Conservation (phyloP, 1,140 invertebrate species). For the Heliconius melpomene region DNA sequence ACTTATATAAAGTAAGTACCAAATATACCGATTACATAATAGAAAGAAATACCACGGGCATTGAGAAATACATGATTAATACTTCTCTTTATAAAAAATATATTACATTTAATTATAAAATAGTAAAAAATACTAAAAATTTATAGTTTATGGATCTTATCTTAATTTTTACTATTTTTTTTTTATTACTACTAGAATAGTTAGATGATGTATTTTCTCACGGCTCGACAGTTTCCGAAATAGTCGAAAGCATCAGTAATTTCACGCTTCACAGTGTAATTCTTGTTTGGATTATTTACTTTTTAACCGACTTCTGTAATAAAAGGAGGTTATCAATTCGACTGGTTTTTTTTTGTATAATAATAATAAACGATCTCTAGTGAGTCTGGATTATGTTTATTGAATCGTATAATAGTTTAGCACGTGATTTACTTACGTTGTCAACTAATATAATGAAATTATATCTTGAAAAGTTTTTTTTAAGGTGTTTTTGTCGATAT, state of each 20-base stretch:
- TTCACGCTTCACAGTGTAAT: conserved; percentile 50
- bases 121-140: neutral
- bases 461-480: neutral
- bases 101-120: neutral
- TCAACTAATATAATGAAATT: neutral
- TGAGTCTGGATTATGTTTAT: conserved; percentile 14
- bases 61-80: neutral
- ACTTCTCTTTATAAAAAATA: no score
- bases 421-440: neutral
- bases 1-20: neutral
- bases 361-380: conserved; percentile 8
- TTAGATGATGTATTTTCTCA: conserved; percentile 39
- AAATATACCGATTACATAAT: neutral
- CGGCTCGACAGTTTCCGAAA: conserved; percentile 41
- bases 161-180: conserved; percentile 2
- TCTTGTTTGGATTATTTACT: conserved; percentile 33
- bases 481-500: neutral
- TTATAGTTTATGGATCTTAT: neutral
- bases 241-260: conserved; percentile 50
- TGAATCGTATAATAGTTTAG: neutral
- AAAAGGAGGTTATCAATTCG: no score
- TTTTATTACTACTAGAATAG: neutral
- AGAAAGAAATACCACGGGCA: no score
- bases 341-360: no score
- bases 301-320: neutral